phyloP scores from a whole-genome alignment of 2,113 vertebrate genomes.

The Propithecus coquereli region DNA sequence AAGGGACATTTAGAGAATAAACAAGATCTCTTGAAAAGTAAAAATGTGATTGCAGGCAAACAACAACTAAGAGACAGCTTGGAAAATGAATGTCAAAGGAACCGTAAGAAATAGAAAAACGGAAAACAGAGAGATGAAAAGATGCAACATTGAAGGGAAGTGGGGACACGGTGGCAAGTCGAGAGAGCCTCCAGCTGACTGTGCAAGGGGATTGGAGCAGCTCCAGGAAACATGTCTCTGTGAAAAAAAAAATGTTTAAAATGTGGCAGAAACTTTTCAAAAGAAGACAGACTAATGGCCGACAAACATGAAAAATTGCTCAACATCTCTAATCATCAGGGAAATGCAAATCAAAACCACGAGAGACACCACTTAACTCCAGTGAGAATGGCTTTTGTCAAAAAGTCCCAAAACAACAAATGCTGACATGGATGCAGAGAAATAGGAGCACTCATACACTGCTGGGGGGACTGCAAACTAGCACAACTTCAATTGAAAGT shows the following conservation, averaged over 20 bases:
- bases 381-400: no score
- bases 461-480: no score
- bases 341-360: no score
- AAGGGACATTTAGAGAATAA: neutral
- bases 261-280: no score
- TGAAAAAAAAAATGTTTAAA: neutral
- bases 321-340: no score
- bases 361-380: no score
- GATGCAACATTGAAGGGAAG: neutral
- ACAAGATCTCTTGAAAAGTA: neutral
- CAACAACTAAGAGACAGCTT: neutral
- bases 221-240: neutral
- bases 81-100: neutral
- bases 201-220: rapidly evolving
- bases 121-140: neutral
- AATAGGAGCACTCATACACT: no score
- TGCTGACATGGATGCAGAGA: no score
- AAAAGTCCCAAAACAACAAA: no score
- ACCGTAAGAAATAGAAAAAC: neutral
- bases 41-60: neutral
- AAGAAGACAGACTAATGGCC: no score
- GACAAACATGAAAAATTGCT: no score
- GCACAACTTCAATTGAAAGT: no score
- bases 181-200: neutral
- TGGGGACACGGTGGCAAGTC: neutral